phyloP scores from a whole-genome alignment of 2,113 vertebrate species.

The Malurus cyaneus region DNA sequence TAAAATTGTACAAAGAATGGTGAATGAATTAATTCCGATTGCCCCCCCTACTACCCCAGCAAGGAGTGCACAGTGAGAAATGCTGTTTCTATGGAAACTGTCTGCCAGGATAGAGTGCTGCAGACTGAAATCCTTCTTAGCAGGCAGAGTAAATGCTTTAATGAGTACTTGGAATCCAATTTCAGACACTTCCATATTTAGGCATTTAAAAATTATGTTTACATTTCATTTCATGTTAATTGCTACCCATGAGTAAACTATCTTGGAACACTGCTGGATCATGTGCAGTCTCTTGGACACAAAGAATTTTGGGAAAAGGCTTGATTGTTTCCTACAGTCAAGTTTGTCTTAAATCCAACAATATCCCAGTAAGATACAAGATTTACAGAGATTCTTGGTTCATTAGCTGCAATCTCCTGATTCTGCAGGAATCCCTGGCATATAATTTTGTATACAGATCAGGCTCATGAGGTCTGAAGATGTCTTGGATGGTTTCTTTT shows the following conservation, averaged over 20 bases:
- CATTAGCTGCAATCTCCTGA: neutral
- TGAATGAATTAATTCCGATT: neutral
- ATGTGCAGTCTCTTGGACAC: neutral
- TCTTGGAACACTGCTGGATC: neutral
- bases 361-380: neutral
- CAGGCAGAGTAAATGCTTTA: neutral
- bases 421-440: neutral
- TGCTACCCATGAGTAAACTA: neutral
- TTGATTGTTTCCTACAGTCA: neutral
- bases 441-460: neutral
- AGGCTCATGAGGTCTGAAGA: neutral
- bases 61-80: neutral
- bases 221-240: neutral
- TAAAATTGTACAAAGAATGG: neutral
- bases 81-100: slow-evolving; percentile 46
- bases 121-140: neutral
- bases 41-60: too few species aligned
- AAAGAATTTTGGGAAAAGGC: neutral
- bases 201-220: neutral
- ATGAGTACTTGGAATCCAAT: neutral
- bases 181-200: neutral
- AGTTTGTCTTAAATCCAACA: neutral
- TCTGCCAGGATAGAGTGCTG: neutral
- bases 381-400: neutral
- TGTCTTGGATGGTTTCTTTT: neutral